Percentiles rank a stretch among this genome's conserved stretches.
These are phyloP conservation scores for Eclectus roratus DNA, from an alignment of 2,113 vertebrate species.

Conservation along the genomic window DNA sequence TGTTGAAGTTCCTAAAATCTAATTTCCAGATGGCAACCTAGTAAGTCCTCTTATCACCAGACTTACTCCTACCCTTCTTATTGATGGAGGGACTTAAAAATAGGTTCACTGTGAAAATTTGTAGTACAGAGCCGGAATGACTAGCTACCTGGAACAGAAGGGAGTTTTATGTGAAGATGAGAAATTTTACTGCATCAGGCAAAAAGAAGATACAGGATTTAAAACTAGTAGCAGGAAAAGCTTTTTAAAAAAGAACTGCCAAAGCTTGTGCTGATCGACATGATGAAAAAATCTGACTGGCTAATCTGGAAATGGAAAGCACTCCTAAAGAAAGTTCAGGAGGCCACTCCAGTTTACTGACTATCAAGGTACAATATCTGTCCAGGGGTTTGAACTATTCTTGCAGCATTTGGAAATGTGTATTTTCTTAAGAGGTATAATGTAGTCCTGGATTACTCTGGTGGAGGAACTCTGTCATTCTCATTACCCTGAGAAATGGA, in stretches of 20 bases:
- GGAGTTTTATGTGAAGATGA: background rate
- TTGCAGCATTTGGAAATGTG: background rate
- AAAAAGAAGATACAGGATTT: background rate
- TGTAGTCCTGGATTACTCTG: background rate
- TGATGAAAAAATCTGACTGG: background rate
- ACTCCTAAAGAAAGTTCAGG: background rate
- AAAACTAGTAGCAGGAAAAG: background rate
- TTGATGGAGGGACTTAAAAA: background rate
- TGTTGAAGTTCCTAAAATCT: background rate
- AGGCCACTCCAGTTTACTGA: background rate
- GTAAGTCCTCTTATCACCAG: background rate
- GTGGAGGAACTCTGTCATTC: background rate
- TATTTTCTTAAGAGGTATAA: background rate
- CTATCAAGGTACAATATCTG: background rate
- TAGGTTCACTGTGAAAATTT: background rate
- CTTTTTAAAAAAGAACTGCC: background rate
- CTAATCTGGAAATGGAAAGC: background rate
- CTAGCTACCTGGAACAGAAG: background rate
- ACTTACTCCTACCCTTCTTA: background rate
- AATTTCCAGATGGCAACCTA: background rate
- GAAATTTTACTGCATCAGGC: background rate
- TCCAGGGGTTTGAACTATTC: background rate
- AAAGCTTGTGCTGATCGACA: background rate
- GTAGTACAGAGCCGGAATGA: background rate
- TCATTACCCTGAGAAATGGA: background rate